Percentiles rank a stretch among this genome's conserved stretches.
Conservation (phyloP, 2,888 invertebrate species). For the Polietes domitor region DNA sequence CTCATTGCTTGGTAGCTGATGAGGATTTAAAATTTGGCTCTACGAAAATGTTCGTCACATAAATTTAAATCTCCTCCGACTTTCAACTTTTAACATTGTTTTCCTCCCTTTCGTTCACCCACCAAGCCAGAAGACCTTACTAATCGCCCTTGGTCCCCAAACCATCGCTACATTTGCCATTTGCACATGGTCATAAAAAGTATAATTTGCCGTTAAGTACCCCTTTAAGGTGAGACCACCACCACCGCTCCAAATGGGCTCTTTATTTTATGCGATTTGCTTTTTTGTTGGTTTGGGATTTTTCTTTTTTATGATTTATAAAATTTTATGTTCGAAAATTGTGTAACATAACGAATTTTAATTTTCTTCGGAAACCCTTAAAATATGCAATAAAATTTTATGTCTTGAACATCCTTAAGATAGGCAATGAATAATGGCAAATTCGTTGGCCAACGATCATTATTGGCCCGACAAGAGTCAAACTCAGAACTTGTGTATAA, state of each 20-base stretch:
- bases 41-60: no score
- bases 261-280: slow-evolving; percentile 3
- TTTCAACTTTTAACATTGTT: no score
- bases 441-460: neutral
- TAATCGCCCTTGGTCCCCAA: no score
- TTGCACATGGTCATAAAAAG: neutral
- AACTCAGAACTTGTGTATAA: neutral
- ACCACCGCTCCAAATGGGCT: neutral
- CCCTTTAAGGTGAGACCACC: neutral
- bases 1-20: no score
- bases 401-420: neutral
- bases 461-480: neutral
- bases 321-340: slow-evolving; percentile 18
- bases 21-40: no score
- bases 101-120: no score
- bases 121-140: no score
- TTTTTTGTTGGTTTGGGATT: no score
- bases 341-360: neutral
- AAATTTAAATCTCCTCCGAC: no score
- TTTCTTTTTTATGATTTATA: slow-evolving; percentile 17
- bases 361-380: slow-evolving; percentile 16
- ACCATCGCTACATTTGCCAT: neutral
- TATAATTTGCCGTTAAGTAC: neutral
- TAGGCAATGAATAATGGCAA: slow-evolving; percentile 3
- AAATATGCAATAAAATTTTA: slow-evolving; percentile 28